Percentiles rank a stretch among this genome's conserved stretches.
phyloP scores from a whole-genome alignment of 2,888 invertebrate species.

The Dioctria linearis region DNA sequence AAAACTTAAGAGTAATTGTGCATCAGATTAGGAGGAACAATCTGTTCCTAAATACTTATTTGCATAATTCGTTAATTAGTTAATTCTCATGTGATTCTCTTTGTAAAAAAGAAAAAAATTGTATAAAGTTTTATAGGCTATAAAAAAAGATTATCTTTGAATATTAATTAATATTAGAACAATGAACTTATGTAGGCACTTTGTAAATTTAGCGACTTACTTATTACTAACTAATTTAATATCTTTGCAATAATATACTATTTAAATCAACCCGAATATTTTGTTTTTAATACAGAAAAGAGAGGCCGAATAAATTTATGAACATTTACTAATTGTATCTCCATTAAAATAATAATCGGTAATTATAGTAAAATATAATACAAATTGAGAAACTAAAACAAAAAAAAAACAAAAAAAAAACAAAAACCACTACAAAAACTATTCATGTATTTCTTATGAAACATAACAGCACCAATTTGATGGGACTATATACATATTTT shows the following conservation, averaged over 20 bases:
- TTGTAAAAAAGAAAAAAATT: slow-evolving; percentile 23
- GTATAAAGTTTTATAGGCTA: slow-evolving; percentile 32
- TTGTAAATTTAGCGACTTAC: not conserved
- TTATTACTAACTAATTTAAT: not conserved
- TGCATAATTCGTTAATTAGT: slow-evolving; percentile 34
- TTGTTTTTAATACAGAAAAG: not conserved
- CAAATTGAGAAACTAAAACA: not conserved
- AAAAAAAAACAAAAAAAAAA: not conserved
- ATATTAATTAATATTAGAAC: too few species aligned
- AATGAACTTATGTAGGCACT: not conserved
- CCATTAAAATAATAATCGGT: not conserved
- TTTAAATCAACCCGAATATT: not conserved
- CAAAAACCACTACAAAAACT: not conserved
- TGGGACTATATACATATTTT: slow-evolving; percentile 20
- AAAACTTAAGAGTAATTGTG: slow-evolving; percentile 3
- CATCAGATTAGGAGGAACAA: not conserved
- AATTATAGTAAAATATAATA: not conserved
- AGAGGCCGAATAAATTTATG: not conserved
- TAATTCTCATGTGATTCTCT: slow-evolving; percentile 43
- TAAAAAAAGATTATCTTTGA: not conserved
- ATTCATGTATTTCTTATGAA: slow-evolving; percentile 37
- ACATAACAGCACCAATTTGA: slow-evolving; percentile 22
- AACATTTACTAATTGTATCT: not conserved
- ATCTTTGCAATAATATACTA: not conserved
- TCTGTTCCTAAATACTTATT: slow-evolving; percentile 1